phyloP scores from a whole-genome alignment of 2,888 invertebrate genomes.

The Acrobasis suavella region DNA sequence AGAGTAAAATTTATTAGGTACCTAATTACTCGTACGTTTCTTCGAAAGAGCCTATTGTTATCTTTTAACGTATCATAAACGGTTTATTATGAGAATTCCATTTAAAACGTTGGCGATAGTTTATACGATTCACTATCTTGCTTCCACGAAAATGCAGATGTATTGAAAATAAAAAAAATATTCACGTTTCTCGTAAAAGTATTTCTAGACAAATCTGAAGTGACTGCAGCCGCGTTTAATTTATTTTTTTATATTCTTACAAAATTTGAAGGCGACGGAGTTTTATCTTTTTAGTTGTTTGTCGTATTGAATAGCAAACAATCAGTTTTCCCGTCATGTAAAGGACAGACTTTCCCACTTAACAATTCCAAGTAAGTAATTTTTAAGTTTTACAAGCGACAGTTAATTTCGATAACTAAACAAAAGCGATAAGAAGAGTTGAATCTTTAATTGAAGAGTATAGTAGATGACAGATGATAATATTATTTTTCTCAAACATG shows the following conservation, averaged over 20 bases:
- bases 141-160: constrained; percentile 7
- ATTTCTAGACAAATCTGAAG: neutral
- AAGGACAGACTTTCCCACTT: no score
- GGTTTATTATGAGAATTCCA: constrained; percentile 8
- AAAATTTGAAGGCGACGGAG: neutral
- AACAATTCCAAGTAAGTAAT: no score
- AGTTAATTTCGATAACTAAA: no score
- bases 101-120: constrained; percentile 14
- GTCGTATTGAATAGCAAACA: neutral
- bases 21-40: neutral
- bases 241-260: neutral
- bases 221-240: neutral
- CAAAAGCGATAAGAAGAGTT: no score
- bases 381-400: no score
- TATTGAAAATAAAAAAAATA: neutral
- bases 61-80: neutral
- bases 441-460: no score
- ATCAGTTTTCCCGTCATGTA: no score
- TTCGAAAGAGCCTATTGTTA: neutral
- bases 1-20: neutral
- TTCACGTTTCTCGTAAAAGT: constrained; percentile 5
- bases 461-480: no score
- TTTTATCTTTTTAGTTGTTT: neutral
- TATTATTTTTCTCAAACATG: no score
- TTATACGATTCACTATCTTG: constrained; percentile 9